Evolutionary conservation across 2,797 vertebrate species (phyloP).

Genomic region (Sylvilagus floridanus): DNA sequence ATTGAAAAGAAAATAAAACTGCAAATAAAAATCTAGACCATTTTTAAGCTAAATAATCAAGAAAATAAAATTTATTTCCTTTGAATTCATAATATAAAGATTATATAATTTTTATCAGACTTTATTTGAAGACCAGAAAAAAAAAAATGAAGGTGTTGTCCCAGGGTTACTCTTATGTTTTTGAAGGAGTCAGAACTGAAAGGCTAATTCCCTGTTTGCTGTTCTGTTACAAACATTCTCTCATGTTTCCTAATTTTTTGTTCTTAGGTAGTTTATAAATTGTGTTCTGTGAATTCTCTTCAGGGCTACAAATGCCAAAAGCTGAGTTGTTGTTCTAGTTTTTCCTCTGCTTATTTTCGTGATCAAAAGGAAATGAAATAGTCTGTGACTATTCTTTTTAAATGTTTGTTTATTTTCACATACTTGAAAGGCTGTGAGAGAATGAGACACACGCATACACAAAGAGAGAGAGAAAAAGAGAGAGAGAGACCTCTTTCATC

Average conservation of each 20-base stretch:
- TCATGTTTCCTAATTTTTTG: conserved; percentile 30
- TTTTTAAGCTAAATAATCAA: conserved; percentile 12
- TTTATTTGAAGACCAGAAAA: neutral
- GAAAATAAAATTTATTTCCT: conserved; percentile 25
- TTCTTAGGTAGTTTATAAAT: conserved; percentile 10
- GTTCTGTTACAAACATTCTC: neutral
- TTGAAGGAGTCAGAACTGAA: neutral
- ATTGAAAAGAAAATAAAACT: conserved; percentile 12
- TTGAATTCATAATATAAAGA: neutral
- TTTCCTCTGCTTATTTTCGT: conserved; percentile 37
- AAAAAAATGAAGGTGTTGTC: neutral
- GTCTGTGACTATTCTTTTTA: neutral
- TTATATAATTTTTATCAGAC: neutral
- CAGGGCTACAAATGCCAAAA: neutral
- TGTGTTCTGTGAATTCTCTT: conserved; percentile 36
- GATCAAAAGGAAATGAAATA: neutral
- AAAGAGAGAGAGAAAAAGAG: too few species aligned
- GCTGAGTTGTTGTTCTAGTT: neutral
- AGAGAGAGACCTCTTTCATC: too few species aligned
- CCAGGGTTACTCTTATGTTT: neutral
- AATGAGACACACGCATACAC: too few species aligned
- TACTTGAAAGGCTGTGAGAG: too few species aligned
- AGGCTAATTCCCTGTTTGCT: neutral
- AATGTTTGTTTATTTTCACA: too few species aligned
- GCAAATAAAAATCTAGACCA: neutral